Percentiles rank a stretch among this genome's conserved stretches.
Evolutionary conservation across 23 tunicate species (phyloP).

Genomic region (Trididemnum clinides): DNA sequence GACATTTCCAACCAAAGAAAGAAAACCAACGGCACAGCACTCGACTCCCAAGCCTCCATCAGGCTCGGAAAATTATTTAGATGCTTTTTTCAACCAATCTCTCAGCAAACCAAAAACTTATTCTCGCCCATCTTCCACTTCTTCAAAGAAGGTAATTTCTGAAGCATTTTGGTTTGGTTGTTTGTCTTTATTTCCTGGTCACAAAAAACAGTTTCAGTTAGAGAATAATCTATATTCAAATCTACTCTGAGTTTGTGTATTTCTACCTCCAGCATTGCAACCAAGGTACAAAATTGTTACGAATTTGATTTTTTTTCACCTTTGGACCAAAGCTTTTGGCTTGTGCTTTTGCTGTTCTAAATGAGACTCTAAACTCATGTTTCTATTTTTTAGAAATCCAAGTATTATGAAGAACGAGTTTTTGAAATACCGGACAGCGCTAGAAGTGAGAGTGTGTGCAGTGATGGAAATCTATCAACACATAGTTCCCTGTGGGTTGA

Average conservation of each 20-base stretch:
- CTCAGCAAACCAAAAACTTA: neutral
- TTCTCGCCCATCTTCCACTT: neutral
- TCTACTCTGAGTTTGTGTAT: no score
- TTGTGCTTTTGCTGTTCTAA: no score
- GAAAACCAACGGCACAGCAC: neutral
- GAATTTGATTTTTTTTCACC: no score
- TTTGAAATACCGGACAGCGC: slow-evolving; percentile 44
- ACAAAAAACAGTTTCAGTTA: no score
- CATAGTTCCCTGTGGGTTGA: neutral
- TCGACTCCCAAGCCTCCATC: neutral
- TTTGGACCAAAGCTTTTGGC: no score
- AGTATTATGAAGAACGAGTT: slow-evolving; percentile 15
- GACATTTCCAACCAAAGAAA: slow-evolving; percentile 33
- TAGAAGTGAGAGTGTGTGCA: slow-evolving; percentile 41
- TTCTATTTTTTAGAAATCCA: neutral
- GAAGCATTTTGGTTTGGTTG: no score
- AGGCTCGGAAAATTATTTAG: neutral
- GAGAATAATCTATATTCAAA: no score
- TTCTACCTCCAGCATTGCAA: no score
- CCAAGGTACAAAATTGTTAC: no score
- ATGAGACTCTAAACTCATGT: no score
- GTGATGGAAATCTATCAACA: neutral
- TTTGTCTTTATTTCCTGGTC: no score
- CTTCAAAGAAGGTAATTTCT: neutral
- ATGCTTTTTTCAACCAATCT: slow-evolving; percentile 33